phyloP scores from a whole-genome alignment of 2,888 invertebrate genomes.

The Reticulitermes lucifugus region DNA sequence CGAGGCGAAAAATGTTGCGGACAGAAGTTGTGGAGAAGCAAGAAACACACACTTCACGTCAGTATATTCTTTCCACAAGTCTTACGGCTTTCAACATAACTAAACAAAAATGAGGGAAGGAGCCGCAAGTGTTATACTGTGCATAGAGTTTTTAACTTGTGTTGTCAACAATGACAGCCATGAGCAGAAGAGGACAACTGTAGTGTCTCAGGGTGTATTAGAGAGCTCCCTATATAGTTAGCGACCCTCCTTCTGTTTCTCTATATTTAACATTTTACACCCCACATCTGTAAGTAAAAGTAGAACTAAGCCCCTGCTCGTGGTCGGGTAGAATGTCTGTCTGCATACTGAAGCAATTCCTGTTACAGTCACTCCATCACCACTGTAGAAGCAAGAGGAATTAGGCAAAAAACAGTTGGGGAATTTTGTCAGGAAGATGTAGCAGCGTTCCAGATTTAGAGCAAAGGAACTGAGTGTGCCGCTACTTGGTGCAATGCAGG shows the following conservation, averaged over 20 bases:
- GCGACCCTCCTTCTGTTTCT: background rate
- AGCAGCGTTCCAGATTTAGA: background rate
- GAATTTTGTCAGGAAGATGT: conserved; percentile 2
- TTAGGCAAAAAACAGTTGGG: background rate
- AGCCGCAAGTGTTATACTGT: too few species aligned
- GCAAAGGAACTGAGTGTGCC: background rate
- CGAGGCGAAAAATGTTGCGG: too few species aligned
- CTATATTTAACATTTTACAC: conserved; percentile 9
- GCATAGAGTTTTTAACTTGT: background rate
- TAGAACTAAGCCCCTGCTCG: background rate
- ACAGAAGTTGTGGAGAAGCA: too few species aligned
- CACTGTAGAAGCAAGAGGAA: background rate
- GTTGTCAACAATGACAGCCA: background rate
- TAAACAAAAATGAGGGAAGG: too few species aligned
- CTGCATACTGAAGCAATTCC: conserved; percentile 3
- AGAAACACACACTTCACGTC: too few species aligned
- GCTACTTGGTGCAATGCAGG: too few species aligned
- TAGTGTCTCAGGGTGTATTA: background rate
- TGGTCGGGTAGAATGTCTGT: background rate
- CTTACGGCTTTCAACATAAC: too few species aligned
- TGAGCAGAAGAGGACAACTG: background rate
- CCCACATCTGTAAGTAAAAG: background rate
- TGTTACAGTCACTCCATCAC: background rate
- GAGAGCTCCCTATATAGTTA: background rate
- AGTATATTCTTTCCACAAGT: too few species aligned